Evolutionary conservation across 2,113 vertebrate genomes (phyloP).

Genomic region (Sinocyclocheilus anshuiensis): DNA sequence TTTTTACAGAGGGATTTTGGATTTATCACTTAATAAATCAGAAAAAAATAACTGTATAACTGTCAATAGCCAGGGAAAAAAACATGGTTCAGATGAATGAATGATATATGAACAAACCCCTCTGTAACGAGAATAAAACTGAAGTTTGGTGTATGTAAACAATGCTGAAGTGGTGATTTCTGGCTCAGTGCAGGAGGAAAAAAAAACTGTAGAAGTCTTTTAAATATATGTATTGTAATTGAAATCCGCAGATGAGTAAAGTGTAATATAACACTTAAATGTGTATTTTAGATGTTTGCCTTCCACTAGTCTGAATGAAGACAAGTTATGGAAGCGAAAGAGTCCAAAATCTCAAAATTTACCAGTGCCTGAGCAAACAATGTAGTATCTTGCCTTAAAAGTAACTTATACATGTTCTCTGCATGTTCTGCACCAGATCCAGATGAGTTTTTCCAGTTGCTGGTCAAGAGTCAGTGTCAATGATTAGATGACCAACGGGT

Average conservation of each 20-base stretch:
- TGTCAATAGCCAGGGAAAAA: no score
- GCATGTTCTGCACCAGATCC: conserved; percentile 54
- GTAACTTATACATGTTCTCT: not conserved
- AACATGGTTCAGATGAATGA: no score
- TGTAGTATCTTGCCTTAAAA: not conserved
- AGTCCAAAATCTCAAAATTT: not conserved
- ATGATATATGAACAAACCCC: no score
- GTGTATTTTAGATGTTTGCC: no score
- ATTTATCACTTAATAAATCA: not conserved
- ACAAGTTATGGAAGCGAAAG: not conserved
- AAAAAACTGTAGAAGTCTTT: no score
- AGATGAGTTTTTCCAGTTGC: conserved; percentile 68
- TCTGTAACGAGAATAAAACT: not conserved
- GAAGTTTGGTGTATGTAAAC: no score
- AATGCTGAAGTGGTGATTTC: no score
- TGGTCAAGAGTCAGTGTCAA: conserved; percentile 70
- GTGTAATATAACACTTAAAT: no score
- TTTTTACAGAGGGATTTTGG: not conserved
- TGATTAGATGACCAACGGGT: conserved; percentile 71
- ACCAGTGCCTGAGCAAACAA: not conserved
- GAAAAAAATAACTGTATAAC: no score
- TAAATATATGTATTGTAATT: no score
- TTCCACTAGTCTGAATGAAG: no score
- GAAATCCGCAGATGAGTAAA: not conserved
- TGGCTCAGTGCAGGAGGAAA: no score